Percentiles rank a stretch among this genome's conserved stretches.
These are phyloP conservation scores for Chrysaora quinquecirrha DNA, from an alignment of 30 jellyfish, hydroid and myxozoan species.

Conservation along the genomic window DNA sequence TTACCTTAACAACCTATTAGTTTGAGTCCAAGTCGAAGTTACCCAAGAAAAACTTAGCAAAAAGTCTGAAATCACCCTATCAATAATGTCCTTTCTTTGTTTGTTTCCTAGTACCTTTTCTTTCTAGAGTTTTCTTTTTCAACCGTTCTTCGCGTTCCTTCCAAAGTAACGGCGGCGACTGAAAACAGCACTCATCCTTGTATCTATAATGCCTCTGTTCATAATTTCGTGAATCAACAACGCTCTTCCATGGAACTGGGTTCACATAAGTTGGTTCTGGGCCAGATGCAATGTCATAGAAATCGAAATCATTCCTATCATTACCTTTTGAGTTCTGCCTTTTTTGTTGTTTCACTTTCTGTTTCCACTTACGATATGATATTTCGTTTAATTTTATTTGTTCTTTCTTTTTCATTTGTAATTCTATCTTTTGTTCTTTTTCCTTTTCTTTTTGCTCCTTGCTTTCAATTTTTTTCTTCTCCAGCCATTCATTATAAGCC, in stretches of 20 bases:
- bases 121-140: neutral
- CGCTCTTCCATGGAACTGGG: constrained; percentile 78
- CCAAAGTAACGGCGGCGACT: constrained; percentile 83
- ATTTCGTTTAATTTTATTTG: constrained; percentile 20
- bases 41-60: too few relatives aligned
- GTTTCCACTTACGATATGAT: constrained; percentile 55
- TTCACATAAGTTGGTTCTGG: constrained; percentile 61
- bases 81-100: too few relatives aligned
- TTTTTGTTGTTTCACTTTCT: neutral
- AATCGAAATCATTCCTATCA: neutral
- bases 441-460: neutral
- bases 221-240: neutral
- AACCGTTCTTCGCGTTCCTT: constrained; percentile 55
- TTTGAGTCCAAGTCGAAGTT: too few relatives aligned
- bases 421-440: neutral
- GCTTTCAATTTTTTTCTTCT: constrained; percentile 30
- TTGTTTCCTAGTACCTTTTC: neutral
- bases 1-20: too few relatives aligned
- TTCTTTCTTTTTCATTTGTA: constrained; percentile 11
- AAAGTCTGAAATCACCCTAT: too few relatives aligned
- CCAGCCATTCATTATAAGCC: constrained; percentile 49
- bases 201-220: neutral
- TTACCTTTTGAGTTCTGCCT: neutral
- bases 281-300: constrained; percentile 23
- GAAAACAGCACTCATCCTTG: neutral